Percentiles rank a stretch among this genome's conserved stretches.
phyloP scores from a whole-genome alignment of 2,113 vertebrate genomes.

The Myrmecophaga tridactyla region DNA sequence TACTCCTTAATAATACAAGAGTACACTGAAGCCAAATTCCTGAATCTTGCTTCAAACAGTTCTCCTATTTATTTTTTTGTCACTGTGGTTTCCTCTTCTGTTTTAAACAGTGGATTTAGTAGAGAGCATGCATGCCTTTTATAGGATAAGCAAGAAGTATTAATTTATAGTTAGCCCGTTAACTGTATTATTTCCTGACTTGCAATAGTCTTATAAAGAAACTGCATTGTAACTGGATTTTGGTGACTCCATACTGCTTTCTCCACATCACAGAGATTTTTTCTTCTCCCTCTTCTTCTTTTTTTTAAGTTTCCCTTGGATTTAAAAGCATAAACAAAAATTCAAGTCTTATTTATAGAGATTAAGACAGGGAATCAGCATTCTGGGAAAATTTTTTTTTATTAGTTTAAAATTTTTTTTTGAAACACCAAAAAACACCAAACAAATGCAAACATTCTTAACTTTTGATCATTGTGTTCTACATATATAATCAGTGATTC shows the following conservation, averaged over 20 bases:
- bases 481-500: no score
- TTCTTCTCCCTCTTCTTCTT: no score
- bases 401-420: no score
- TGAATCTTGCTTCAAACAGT: not conserved
- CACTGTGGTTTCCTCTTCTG: not conserved
- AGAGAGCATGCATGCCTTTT: not conserved
- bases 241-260: not conserved
- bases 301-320: not conserved
- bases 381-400: no score
- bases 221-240: not conserved
- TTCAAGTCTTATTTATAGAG: not conserved
- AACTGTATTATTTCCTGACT: not conserved
- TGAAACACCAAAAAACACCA: no score
- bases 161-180: not conserved
- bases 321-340: not conserved
- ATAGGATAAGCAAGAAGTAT: not conserved
- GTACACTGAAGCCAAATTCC: not conserved
- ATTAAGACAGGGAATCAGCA: not conserved
- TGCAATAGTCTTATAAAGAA: not conserved
- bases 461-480: no score
- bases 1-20: not conserved
- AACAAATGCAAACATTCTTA: no score
- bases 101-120: not conserved
- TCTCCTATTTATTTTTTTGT: not conserved
- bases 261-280: not conserved